These are phyloP conservation scores for Bovichtus diacanthus DNA, from an alignment of 2,797 vertebrate genomes.

Conservation along the genomic window DNA sequence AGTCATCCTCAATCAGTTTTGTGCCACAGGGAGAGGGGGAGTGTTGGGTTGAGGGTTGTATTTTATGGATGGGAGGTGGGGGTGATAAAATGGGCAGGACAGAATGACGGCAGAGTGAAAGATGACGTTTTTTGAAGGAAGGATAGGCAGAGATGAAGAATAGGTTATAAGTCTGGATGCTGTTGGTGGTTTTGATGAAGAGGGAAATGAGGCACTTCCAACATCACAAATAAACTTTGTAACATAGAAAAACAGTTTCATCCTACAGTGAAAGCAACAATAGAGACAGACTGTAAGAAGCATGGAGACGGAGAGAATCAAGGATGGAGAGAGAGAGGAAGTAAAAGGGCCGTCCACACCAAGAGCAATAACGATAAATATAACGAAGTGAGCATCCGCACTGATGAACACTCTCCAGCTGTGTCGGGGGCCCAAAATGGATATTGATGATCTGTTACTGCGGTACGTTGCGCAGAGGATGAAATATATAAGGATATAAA, in stretches of 20 bases:
- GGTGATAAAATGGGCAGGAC: constrained; percentile 21
- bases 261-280: constrained; percentile 16
- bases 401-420: too few species aligned
- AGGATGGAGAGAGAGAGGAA: constrained; percentile 25
- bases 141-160: constrained; percentile 54
- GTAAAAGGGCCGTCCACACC: not conserved
- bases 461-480: too few species aligned
- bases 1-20: constrained; percentile 99
- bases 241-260: constrained; percentile 40
- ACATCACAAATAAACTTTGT: constrained; percentile 34
- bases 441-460: too few species aligned
- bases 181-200: constrained; percentile 25
- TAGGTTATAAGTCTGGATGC: constrained; percentile 16
- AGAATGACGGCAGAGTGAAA: constrained; percentile 46
- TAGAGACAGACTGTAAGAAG: constrained; percentile 60
- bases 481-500: too few species aligned
- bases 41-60: constrained; percentile 55
- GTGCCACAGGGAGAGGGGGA: constrained; percentile 91
- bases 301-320: constrained; percentile 16
- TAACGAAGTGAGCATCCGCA: too few species aligned
- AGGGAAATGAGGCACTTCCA: constrained; percentile 40
- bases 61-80: constrained; percentile 50
- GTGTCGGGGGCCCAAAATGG: too few species aligned
- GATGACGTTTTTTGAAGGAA: constrained; percentile 24
- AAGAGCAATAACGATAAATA: too few species aligned